Percentiles rank a stretch among this genome's conserved stretches.
phyloP scores from a whole-genome alignment of 2,888 invertebrate species.

The Callosobruchus maculatus region DNA sequence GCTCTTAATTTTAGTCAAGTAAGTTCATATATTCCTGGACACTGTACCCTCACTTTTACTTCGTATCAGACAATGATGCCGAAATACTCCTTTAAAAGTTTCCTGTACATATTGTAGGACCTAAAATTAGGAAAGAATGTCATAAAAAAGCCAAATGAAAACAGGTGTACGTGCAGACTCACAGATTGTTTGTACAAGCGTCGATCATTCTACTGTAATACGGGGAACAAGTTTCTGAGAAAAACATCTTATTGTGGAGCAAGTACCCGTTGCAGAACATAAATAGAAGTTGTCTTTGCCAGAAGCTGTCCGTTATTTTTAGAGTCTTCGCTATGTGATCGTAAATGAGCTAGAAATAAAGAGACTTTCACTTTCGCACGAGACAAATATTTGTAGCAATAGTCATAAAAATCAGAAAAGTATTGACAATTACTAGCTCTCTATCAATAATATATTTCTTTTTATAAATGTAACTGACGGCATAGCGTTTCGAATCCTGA shows the following conservation, averaged over 20 bases:
- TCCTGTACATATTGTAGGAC: slow-evolving; percentile 3
- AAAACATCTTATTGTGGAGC: slow-evolving; percentile 55
- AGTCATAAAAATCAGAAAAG: too few species aligned
- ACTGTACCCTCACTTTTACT: not conserved
- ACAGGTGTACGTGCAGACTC: slow-evolving; percentile 31
- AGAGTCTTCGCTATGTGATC: slow-evolving; percentile 17
- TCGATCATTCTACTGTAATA: slow-evolving; percentile 55
- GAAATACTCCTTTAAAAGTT: not conserved
- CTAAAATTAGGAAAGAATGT: slow-evolving; percentile 7
- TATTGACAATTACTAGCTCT: too few species aligned
- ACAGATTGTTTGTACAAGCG: slow-evolving; percentile 54
- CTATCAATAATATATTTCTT: too few species aligned
- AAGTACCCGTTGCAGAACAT: slow-evolving; percentile 54
- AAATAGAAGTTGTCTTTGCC: slow-evolving; percentile 53
- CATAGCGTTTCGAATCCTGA: too few species aligned
- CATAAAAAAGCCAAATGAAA: not conserved
- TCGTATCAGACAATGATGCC: not conserved
- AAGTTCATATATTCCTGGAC: too few species aligned
- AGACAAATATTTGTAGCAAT: too few species aligned
- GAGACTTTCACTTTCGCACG: too few species aligned
- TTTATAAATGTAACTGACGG: too few species aligned
- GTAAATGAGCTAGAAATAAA: slow-evolving; percentile 21
- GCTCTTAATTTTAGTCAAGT: too few species aligned
- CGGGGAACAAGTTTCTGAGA: slow-evolving; percentile 53
- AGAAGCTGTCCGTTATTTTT: slow-evolving; percentile 29